Conservation (phyloP, 1,140 invertebrate species). For the Calephelis nemesis region DNA sequence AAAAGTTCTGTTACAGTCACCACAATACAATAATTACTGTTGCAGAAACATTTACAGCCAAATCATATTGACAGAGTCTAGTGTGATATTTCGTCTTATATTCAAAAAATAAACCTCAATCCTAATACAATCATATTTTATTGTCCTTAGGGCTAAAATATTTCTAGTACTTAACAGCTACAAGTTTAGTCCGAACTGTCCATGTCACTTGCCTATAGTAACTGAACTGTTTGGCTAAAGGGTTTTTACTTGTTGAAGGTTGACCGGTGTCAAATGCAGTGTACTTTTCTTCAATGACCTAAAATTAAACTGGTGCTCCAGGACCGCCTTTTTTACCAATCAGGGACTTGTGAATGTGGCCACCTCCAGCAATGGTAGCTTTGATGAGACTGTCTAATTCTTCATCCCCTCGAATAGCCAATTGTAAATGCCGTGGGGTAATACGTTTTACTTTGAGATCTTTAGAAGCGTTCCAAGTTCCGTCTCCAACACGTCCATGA, state of each 20-base stretch:
- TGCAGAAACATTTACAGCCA: slow-evolving; percentile 31
- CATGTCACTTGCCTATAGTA: slow-evolving; percentile 65
- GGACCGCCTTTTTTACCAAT: slow-evolving; percentile 96
- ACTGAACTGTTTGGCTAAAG: slow-evolving; percentile 60
- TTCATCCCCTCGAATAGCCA: slow-evolving; percentile 99
- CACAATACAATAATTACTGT: slow-evolving; percentile 4
- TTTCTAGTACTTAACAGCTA: slow-evolving; percentile 64
- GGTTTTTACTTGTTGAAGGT: slow-evolving; percentile 51
- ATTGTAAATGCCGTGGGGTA: slow-evolving; percentile 98
- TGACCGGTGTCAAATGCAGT: slow-evolving; percentile 60
- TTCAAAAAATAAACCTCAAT: slow-evolving; percentile 66
- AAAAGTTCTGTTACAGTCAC: slow-evolving; percentile 30
- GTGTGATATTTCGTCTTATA: slow-evolving; percentile 53
- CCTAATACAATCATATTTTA: slow-evolving; percentile 71
- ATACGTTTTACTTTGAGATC: slow-evolving; percentile 99
- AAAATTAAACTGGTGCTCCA: slow-evolving; percentile 74
- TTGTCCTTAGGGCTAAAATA: slow-evolving; percentile 66
- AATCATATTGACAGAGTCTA: slow-evolving; percentile 46
- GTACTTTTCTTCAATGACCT: slow-evolving; percentile 32
- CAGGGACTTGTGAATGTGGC: slow-evolving; percentile 99
- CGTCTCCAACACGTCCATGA: slow-evolving; percentile 98
- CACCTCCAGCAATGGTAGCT: slow-evolving; percentile 99
- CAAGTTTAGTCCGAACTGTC: slow-evolving; percentile 66
- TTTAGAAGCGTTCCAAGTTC: slow-evolving; percentile 99
- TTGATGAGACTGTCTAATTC: slow-evolving; percentile 99